Percentiles rank a stretch among this genome's conserved stretches.
Conservation (phyloP, 2,888 invertebrate genomes). For the Harmothoe impar region DNA sequence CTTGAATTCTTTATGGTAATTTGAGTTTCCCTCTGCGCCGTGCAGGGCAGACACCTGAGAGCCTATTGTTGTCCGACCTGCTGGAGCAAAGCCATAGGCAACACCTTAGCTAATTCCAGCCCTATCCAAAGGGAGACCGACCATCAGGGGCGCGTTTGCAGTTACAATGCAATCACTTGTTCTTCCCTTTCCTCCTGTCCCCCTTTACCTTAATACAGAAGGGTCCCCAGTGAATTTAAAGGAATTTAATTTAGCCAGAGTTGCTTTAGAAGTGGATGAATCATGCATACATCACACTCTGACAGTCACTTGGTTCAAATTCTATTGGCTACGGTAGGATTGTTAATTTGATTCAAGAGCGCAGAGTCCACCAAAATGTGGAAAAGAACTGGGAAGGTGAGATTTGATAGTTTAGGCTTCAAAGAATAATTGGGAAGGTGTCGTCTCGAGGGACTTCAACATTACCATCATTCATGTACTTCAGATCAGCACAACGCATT, state of each 20-base stretch:
- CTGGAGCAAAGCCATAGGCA: conserved; percentile 42
- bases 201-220: background rate
- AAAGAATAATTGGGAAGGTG: background rate
- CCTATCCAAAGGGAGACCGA: background rate
- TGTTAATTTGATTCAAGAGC: conserved; percentile 10
- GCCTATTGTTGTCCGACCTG: conserved; percentile 46
- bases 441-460: background rate
- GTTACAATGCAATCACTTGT: conserved; percentile 27
- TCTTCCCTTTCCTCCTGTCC: conserved; percentile 23
- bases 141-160: background rate
- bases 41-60: conserved; percentile 28
- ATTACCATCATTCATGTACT: background rate
- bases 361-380: background rate
- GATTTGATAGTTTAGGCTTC: background rate
- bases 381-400: background rate
- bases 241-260: conserved; percentile 38
- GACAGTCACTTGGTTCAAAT: background rate
- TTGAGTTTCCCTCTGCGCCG: conserved; percentile 31
- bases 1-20: conserved; percentile 55
- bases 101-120: conserved; percentile 45
- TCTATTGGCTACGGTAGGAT: background rate
- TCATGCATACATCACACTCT: background rate
- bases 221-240: background rate
- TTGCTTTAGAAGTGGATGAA: background rate
- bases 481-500: background rate